These are phyloP conservation scores for Rafetus swinhoei DNA, from an alignment of 2,113 vertebrate genomes.

Conservation along the genomic window DNA sequence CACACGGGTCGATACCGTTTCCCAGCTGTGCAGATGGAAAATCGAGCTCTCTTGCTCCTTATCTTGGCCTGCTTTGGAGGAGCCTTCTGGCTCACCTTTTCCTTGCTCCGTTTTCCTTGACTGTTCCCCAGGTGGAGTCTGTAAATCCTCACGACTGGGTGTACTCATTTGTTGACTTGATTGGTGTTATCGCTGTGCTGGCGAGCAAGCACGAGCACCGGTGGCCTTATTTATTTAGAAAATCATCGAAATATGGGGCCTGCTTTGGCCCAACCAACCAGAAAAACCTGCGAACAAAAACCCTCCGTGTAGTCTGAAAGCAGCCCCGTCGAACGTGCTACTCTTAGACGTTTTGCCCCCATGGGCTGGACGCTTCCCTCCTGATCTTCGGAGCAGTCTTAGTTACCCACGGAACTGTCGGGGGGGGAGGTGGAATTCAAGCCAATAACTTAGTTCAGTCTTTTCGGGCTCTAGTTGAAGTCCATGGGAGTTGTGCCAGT, in stretches of 20 bases:
- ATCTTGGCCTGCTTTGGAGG: background rate
- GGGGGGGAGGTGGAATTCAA: background rate
- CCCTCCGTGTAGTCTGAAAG: background rate
- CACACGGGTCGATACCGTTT: background rate
- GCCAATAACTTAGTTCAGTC: background rate
- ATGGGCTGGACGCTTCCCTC: background rate
- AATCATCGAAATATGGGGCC: background rate
- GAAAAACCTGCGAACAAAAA: background rate
- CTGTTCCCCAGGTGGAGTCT: background rate
- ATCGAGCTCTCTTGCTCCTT: background rate
- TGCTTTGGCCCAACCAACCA: background rate
- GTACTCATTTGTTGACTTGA: background rate
- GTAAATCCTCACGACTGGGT: background rate
- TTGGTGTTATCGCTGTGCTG: background rate
- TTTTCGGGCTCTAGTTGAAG: no score
- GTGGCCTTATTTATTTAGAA: background rate
- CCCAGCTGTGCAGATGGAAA: background rate
- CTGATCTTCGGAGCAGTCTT: background rate
- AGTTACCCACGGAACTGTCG: background rate
- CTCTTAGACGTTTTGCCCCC: background rate
- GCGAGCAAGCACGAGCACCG: background rate
- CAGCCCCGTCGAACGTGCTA: background rate
- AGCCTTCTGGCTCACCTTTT: background rate
- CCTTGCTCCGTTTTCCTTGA: background rate
- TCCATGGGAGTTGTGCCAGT: background rate